phyloP scores from a whole-genome alignment of 2,113 vertebrate species.

The Prietella phreatophila region DNA sequence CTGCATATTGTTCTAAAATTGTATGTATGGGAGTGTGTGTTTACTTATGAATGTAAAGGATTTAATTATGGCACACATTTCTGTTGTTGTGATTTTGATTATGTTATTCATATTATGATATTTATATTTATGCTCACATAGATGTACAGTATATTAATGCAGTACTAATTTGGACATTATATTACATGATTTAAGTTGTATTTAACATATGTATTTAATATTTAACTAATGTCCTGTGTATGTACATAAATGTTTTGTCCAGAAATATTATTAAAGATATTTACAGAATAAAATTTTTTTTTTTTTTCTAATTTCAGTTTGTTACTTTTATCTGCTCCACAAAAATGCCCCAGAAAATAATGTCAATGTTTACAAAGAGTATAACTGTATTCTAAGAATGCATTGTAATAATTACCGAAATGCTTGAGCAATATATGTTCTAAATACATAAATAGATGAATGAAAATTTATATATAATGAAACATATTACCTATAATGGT shows the following conservation, averaged over 20 bases:
- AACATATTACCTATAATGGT: neutral
- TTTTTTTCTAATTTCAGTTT: neutral
- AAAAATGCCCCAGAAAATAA: neutral
- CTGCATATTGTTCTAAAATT: neutral
- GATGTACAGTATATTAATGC: neutral
- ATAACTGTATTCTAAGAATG: neutral
- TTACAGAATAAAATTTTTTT: neutral
- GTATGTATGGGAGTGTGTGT: neutral
- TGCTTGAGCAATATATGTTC: neutral
- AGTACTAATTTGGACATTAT: neutral
- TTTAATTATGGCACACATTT: neutral
- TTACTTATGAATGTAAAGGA: neutral
- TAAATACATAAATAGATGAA: neutral
- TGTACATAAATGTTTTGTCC: neutral
- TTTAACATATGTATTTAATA: neutral
- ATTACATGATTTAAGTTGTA: neutral
- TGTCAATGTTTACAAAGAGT: too few relatives aligned
- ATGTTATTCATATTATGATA: neutral
- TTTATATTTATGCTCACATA: neutral
- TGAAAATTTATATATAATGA: neutral
- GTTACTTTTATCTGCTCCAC: neutral
- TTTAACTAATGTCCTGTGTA: neutral
- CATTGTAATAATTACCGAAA: neutral
- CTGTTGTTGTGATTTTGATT: neutral
- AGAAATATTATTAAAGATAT: neutral